Evolutionary conservation across 2,888 invertebrate species (phyloP), one percentile per base, ranked within the genome.

Genomic region (Drosophila pegasa): DNA sequence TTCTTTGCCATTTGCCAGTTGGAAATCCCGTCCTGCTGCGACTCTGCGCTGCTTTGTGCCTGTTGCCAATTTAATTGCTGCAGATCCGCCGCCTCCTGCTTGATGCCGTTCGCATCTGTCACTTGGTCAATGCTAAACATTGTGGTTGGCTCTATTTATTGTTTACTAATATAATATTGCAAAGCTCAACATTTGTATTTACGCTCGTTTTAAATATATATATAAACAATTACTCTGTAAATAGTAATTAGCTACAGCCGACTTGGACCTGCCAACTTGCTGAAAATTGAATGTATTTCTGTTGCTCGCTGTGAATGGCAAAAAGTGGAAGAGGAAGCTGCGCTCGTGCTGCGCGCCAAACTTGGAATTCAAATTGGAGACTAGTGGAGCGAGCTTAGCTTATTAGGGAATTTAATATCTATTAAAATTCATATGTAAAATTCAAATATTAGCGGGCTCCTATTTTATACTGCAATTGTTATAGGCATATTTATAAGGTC

Each of bases 41-140:
- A 20, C 7, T 7, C n/a, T 6, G 6, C 7, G 43, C 18, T 57
- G 43, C 10, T 43, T 6, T 22, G 33, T 12, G 47, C 14, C 20
- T 62, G 41, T 52, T 52, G 56, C 38, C 61, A 56, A 52, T 70
- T 48, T n/a, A 60, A 56, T 57, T 71, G 56, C 16, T 10, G n/a
- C 10, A 27, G 33, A 0, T 61, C 62, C 22, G n/a, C 38, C 9
- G 18, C 4, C 25, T 71, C 76, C 2, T 16, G 6, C 12, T 75
- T 70, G 12, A 75, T 54, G 25, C 37, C 16, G 18, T n/a, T 35
- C 5, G 25, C 29, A 35, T 61, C 22, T n/a, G 10, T 12, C 2
- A 14, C 9, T 9, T 51, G 14, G 9, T 1, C 6, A 7, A 67
- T 37, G 25, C 41, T 56, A 6, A 56, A 2, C 57, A 68, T 33